Conservation (phyloP, 2,797 vertebrate species). For the Melanotaenia parkinsoni region DNA sequence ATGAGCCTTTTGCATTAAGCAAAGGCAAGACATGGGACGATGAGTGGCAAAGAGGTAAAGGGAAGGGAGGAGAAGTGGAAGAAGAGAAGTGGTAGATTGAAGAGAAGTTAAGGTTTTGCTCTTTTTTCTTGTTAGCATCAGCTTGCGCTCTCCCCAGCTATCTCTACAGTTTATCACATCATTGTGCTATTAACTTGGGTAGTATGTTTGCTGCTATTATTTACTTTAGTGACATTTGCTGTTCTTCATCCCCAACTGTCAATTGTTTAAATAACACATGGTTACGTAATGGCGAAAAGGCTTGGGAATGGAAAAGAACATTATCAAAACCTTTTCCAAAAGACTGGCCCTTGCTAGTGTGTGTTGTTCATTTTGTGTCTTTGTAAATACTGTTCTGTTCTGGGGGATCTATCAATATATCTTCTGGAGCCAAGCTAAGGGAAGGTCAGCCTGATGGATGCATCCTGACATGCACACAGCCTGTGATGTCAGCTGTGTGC, state of each 20-base stretch:
- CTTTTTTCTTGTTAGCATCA: slow-evolving; percentile 57
- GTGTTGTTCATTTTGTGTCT: slow-evolving; percentile 29
- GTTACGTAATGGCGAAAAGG: slow-evolving; percentile 40
- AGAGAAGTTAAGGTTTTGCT: slow-evolving; percentile 49
- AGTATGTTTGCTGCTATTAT: slow-evolving; percentile 11
- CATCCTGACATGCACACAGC: slow-evolving; percentile 82
- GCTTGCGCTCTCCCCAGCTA: slow-evolving; percentile 21
- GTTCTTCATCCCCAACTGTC: slow-evolving; percentile 18
- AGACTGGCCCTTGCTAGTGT: slow-evolving; percentile 25
- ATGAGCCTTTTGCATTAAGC: slow-evolving; percentile 66
- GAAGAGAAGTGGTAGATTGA: slow-evolving; percentile 27
- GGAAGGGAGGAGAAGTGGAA: slow-evolving; percentile 19
- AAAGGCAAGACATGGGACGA: slow-evolving; percentile 45
- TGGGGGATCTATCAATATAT: slow-evolving; percentile 73
- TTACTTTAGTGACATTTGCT: slow-evolving; percentile 35
- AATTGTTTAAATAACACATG: slow-evolving; percentile 53
- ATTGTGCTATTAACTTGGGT: slow-evolving; percentile 14
- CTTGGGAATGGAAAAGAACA: slow-evolving; percentile 49
- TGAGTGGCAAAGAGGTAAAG: slow-evolving; percentile 31
- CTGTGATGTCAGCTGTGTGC: slow-evolving; percentile 77
- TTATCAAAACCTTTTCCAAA: slow-evolving; percentile 49
- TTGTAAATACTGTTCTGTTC: slow-evolving; percentile 63
- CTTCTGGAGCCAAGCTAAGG: slow-evolving; percentile 74
- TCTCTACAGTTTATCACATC: slow-evolving; percentile 20
- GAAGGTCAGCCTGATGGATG: slow-evolving; percentile 86